Percentiles rank a stretch among this genome's conserved stretches.
Evolutionary conservation across 2,888 invertebrate species (phyloP).

Genomic region (Galerucella calmariensis): DNA sequence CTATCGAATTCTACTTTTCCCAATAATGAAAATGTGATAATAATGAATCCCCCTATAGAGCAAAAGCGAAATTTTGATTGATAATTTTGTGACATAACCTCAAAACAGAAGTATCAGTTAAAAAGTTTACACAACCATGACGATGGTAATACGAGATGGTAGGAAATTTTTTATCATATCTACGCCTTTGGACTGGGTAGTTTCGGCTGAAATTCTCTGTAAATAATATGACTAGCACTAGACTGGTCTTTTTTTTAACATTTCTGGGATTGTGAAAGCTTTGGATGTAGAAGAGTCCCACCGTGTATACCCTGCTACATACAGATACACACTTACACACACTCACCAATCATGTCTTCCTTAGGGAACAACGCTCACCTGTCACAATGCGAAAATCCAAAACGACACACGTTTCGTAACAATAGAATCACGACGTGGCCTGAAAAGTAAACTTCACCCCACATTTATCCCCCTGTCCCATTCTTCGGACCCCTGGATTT

Average conservation of each 20-base stretch:
- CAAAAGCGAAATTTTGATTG: too few relatives aligned
- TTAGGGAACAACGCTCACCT: constrained; percentile 61
- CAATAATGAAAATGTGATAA: too few relatives aligned
- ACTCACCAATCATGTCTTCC: constrained; percentile 55
- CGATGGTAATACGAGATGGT: too few relatives aligned
- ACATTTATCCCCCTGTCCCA: constrained; percentile 19
- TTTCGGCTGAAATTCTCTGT: too few relatives aligned
- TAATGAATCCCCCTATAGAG: too few relatives aligned
- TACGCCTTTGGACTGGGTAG: too few relatives aligned
- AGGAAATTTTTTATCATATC: too few relatives aligned
- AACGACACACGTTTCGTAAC: constrained; percentile 64
- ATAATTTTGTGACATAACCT: too few relatives aligned
- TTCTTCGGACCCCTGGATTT: neutral
- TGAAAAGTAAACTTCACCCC: constrained; percentile 59
- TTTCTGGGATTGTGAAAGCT: neutral
- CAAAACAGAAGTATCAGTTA: too few relatives aligned
- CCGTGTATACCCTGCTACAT: constrained; percentile 25
- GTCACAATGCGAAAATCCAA: constrained; percentile 63
- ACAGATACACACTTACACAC: constrained; percentile 39
- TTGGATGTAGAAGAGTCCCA: neutral
- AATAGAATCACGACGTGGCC: constrained; percentile 65
- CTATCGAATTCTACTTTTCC: too few relatives aligned
- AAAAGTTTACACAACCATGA: too few relatives aligned
- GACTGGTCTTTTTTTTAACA: neutral
- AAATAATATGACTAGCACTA: too few relatives aligned